These are phyloP conservation scores for Gadus macrocephalus DNA, from an alignment of 2,113 vertebrate genomes.

Conservation along the genomic window DNA sequence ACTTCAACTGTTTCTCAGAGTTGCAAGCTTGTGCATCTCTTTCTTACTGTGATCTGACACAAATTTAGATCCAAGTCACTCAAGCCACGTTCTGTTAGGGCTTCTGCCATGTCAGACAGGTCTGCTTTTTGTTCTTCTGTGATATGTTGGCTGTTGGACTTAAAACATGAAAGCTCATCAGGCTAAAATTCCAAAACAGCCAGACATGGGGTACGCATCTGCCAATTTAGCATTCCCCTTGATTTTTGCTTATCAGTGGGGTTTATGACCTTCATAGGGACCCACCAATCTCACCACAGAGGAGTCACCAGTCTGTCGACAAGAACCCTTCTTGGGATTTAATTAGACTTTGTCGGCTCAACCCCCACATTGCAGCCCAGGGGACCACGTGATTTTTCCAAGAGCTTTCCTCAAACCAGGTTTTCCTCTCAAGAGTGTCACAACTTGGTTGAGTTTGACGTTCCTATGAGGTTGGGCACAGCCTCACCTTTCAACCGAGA, in stretches of 20 bases:
- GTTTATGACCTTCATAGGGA: conserved; percentile 26
- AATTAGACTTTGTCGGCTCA: conserved; percentile 19
- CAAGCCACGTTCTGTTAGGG: too few species aligned
- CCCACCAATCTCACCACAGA: conserved; percentile 13
- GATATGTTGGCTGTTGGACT: too few species aligned
- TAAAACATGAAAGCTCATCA: too few species aligned
- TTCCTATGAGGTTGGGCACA: conserved; percentile 13
- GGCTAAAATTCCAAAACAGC: not conserved
- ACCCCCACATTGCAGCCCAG: conserved; percentile 25
- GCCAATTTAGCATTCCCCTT: conserved; percentile 27
- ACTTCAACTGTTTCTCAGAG: too few species aligned
- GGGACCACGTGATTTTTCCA: not conserved
- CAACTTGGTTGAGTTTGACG: conserved; percentile 19
- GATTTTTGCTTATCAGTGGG: not conserved
- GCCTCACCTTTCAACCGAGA: conserved; percentile 5
- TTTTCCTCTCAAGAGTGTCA: conserved; percentile 11
- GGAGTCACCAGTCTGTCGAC: too few species aligned
- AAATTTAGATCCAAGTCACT: too few species aligned
- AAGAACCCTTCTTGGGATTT: conserved; percentile 6
- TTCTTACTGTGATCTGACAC: too few species aligned
- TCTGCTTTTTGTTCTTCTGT: too few species aligned
- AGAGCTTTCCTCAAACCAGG: conserved; percentile 29
- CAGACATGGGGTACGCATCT: conserved; percentile 23
- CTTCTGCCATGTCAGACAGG: too few species aligned
- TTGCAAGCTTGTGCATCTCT: too few species aligned